Evolutionary conservation across 1,140 invertebrate genomes (phyloP), one percentile per base, ranked within the genome.

Genomic region (Diachasma alloeum): DNA sequence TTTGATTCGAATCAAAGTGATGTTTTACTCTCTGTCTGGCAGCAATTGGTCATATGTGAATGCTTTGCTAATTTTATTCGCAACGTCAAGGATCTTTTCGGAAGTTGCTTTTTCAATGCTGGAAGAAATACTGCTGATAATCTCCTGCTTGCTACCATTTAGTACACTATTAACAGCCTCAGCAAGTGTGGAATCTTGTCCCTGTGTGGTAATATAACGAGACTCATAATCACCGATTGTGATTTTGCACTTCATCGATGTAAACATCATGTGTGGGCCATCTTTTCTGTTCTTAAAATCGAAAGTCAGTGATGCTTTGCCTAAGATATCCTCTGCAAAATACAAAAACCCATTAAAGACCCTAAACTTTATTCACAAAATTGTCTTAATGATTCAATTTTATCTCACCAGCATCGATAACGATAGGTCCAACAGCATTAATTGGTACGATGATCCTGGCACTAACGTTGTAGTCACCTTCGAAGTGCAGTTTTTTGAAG

Each of bases 401-500:
- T 42, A 42, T 53, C 39, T 42, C 17, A 53, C 48, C n/a, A 19
- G 48, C 48, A 53, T n/a, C 15, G 0, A 85, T 10, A 0, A 75
- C 74, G 42, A 90, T 81, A 0, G 85, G 81, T 79, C 87, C 88
- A 0, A 26, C 79, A 24, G 81, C 82, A 17, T n/a, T 63, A 15
- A 90, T 78, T 0, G 85, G 84, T 0, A 88, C 84, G 2, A 93
- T 75, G 56, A 94, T 88, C 66, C 88, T 90, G 1, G 91, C 90
- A 77, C 91, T 90, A 4, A 93, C 81, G 72, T 91, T 89, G 81
- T 93, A 94, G 36, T 90, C 85, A 0, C 92, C 91, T 2, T 90
- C 85, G 24, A 93, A 81, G 44, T 87, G 85, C 9, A 92, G 78
- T 31, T 84, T 81, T 0, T 91, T 90, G 48, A 93, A 90, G 0